These are phyloP conservation scores for Syngnathus typhle DNA, from an alignment of 2,113 vertebrate species.

Conservation along the genomic window DNA sequence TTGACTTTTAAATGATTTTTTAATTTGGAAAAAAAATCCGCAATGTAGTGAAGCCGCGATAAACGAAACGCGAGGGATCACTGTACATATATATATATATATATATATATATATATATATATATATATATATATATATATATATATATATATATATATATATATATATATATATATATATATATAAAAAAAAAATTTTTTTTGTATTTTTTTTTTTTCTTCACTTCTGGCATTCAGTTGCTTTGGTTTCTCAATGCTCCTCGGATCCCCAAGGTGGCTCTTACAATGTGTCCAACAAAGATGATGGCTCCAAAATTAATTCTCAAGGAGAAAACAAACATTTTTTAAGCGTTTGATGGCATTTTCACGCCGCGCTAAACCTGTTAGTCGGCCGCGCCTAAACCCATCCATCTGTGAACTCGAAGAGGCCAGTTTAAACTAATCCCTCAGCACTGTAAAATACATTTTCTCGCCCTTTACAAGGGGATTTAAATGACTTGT, in stretches of 20 bases:
- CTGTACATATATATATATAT: too few relatives aligned
- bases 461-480: slow-evolving; percentile 57
- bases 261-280: neutral
- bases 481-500: slow-evolving; percentile 65
- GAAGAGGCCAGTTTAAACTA: slow-evolving; percentile 57
- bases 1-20: too few relatives aligned
- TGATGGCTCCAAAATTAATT: neutral
- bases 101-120: too few relatives aligned
- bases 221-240: neutral
- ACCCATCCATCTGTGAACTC: slow-evolving; percentile 58
- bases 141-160: too few relatives aligned
- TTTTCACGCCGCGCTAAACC: slow-evolving; percentile 47
- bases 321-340: neutral
- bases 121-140: too few relatives aligned
- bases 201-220: too few relatives aligned
- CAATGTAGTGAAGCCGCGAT: too few relatives aligned
- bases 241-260: neutral
- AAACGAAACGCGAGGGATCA: too few relatives aligned
- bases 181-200: too few relatives aligned
- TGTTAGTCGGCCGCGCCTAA: slow-evolving; percentile 59
- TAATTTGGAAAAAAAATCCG: too few relatives aligned
- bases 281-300: neutral
- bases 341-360: slow-evolving; percentile 5
- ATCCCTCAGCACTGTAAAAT: slow-evolving; percentile 61
- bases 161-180: too few relatives aligned